phyloP scores from a whole-genome alignment of 2,797 vertebrate species.

The Pagetopsis macropterus region DNA sequence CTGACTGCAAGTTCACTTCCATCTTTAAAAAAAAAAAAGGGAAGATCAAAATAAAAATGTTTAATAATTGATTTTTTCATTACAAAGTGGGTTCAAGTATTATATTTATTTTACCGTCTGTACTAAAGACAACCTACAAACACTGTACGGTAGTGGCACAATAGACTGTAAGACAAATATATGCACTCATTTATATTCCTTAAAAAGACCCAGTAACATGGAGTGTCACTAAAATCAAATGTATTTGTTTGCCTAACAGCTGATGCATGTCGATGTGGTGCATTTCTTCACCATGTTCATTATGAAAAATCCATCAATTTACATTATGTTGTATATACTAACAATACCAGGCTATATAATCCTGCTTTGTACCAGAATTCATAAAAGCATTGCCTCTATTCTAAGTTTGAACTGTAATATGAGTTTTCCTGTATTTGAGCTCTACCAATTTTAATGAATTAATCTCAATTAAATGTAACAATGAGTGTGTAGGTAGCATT shows the following conservation, averaged over 20 bases:
- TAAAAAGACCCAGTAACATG: not conserved
- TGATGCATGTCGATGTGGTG: not conserved
- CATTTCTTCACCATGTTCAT: not conserved
- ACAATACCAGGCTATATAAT: not conserved
- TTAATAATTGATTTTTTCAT: too few species aligned
- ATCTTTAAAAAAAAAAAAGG: not conserved
- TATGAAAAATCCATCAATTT: not conserved
- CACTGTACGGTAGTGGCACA: not conserved
- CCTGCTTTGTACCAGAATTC: not conserved
- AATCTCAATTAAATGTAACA: not conserved
- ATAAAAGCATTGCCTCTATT: not conserved
- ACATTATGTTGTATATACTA: not conserved
- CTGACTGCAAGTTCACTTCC: not conserved
- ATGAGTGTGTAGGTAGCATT: not conserved
- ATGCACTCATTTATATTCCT: not conserved
- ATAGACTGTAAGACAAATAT: not conserved
- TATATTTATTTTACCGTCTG: not conserved
- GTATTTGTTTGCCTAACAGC: slow-evolving; percentile 1
- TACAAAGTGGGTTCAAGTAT: not conserved
- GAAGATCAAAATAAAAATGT: not conserved
- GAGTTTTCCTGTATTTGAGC: not conserved
- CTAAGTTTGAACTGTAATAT: not conserved
- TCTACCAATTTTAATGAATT: not conserved
- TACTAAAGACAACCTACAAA: not conserved
- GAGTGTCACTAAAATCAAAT: not conserved